These are phyloP conservation scores for Pseudomyrmex concolor DNA, from an alignment of 1,140 invertebrate species.

Conservation along the genomic window DNA sequence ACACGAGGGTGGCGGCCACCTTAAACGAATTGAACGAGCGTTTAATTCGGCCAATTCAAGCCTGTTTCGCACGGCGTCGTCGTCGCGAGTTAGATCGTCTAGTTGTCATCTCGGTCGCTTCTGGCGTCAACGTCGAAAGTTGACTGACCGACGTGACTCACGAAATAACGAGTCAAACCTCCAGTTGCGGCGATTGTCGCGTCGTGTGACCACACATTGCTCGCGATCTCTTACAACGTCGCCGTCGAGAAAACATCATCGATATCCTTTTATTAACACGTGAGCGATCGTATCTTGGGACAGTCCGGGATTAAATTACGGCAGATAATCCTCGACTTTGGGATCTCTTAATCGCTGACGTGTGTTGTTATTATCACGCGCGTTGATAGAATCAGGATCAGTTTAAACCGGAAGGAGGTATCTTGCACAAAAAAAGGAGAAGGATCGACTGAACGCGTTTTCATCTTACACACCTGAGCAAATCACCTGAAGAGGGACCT, in stretches of 20 bases:
- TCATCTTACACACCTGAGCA: neutral
- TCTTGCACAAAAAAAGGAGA: too few species aligned
- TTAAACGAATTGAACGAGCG: constrained; percentile 62
- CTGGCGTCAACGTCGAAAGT: constrained; percentile 47
- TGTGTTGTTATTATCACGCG: neutral
- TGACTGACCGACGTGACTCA: constrained; percentile 71
- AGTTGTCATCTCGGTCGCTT: constrained; percentile 1
- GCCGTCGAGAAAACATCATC: neutral
- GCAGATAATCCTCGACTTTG: neutral
- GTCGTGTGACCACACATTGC: neutral
- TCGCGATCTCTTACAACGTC: constrained; percentile 15
- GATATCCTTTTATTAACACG: constrained; percentile 18
- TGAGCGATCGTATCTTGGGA: constrained; percentile 21
- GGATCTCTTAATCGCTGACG: neutral
- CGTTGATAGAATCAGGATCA: neutral
- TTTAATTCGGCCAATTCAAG: constrained; percentile 55
- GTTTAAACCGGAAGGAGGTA: neutral
- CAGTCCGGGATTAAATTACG: neutral
- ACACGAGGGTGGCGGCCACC: neutral
- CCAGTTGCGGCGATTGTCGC: constrained; percentile 30
- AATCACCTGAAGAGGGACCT: neutral
- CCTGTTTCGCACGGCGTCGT: constrained; percentile 37
- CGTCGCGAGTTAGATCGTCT: constrained; percentile 10
- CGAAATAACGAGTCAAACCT: constrained; percentile 46
- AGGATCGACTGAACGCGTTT: neutral